A percentile compares a stretch with the other conserved stretches of the same genome.
Conservation (phyloP, 1,140 invertebrate genomes). For the Zaprionus inermis region DNA sequence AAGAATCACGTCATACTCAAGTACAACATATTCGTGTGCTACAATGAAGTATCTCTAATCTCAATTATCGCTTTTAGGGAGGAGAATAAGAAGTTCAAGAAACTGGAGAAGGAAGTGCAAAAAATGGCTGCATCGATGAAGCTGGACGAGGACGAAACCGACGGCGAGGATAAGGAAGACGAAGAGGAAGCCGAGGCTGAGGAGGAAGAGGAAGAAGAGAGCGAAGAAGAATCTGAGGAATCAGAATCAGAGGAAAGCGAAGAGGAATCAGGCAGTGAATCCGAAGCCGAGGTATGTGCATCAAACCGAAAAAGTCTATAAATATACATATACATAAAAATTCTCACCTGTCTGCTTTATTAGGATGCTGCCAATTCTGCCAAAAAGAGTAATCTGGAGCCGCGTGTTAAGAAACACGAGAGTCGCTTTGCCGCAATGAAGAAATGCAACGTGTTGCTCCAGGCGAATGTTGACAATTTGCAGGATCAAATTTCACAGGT, state of each 20-base stretch:
- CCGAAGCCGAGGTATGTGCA: constrained; percentile 86
- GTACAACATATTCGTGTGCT: constrained; percentile 64
- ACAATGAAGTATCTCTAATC: not conserved
- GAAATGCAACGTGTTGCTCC: constrained; percentile 93
- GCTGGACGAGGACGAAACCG: constrained; percentile 90
- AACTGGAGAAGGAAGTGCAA: constrained; percentile 93
- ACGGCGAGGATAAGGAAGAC: constrained; percentile 87
- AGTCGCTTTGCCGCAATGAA: constrained; percentile 90
- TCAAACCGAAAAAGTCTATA: not conserved
- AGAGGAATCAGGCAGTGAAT: constrained; percentile 88
- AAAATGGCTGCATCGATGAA: constrained; percentile 94
- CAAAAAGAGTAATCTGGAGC: constrained; percentile 87
- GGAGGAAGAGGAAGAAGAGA: constrained; percentile 86
- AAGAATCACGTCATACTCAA: constrained; percentile 91
- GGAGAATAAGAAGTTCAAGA: constrained; percentile 90
- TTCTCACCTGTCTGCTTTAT: constrained; percentile 32
- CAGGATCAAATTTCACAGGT: constrained; percentile 93
- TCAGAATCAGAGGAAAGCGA: constrained; percentile 86
- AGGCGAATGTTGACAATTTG: constrained; percentile 92
- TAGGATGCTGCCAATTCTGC: constrained; percentile 87
- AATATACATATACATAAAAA: not conserved
- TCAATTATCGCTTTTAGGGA: constrained; percentile 84
- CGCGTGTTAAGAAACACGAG: constrained; percentile 89
- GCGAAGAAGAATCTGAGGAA: constrained; percentile 88
- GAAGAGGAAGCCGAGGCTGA: constrained; percentile 87